phyloP scores from a whole-genome alignment of 2,888 invertebrate species.

The Drosophila longiperda region DNA sequence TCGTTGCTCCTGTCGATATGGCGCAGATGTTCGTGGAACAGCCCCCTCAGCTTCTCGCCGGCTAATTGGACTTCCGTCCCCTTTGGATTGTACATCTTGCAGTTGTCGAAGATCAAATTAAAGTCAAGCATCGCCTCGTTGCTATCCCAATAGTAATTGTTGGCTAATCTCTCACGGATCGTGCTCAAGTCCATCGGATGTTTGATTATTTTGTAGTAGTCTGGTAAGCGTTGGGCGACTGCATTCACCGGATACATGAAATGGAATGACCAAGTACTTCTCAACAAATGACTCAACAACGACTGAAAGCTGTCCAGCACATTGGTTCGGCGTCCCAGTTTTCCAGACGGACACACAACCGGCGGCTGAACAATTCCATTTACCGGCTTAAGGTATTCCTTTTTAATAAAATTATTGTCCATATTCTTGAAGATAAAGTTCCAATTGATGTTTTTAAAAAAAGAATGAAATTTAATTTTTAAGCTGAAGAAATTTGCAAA shows the following conservation, averaged over 20 bases:
- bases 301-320: conserved; percentile 33
- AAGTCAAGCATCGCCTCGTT: conserved; percentile 47
- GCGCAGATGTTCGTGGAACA: conserved; percentile 18
- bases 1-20: conserved; percentile 28
- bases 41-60: conserved; percentile 21
- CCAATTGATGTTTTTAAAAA: background rate
- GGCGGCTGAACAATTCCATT: conserved; percentile 55
- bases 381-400: conserved; percentile 24
- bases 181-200: conserved; percentile 53
- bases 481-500: background rate
- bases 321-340: conserved; percentile 40
- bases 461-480: background rate
- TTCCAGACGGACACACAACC: conserved; percentile 34
- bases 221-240: conserved; percentile 1
- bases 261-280: conserved; percentile 5
- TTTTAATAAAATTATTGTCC: background rate
- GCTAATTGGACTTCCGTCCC: conserved; percentile 26
- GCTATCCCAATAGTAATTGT: conserved; percentile 47
- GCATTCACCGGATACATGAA: conserved; percentile 50
- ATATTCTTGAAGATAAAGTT: background rate
- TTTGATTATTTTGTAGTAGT: conserved; percentile 37
- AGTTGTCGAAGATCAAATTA: conserved; percentile 48
- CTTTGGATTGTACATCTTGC: conserved; percentile 30
- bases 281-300: conserved; percentile 7
- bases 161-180: conserved; percentile 36